Percentiles rank a stretch among this genome's conserved stretches.
Conservation (phyloP, 2,797 vertebrate species). For the Sciurus vulgaris region DNA sequence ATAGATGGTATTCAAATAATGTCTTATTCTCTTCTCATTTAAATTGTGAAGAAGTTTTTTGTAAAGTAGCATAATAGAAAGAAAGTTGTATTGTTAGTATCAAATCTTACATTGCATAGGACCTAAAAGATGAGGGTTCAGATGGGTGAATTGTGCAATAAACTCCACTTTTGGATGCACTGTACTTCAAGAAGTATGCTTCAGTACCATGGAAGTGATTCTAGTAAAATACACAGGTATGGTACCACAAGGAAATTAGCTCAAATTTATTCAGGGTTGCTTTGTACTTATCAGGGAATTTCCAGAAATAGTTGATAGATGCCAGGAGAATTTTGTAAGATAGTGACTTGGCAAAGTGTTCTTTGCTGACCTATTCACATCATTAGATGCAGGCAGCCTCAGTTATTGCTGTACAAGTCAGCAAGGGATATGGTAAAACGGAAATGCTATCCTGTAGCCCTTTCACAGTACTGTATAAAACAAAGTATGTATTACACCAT, state of each 20-base stretch:
- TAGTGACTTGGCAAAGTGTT: neutral
- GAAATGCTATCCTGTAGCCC: neutral
- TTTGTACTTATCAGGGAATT: neutral
- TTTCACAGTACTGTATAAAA: neutral
- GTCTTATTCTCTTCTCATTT: neutral
- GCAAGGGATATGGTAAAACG: neutral
- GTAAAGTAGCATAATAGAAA: neutral
- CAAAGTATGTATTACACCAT: neutral
- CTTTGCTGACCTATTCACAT: neutral
- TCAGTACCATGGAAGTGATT: neutral
- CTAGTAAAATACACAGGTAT: neutral
- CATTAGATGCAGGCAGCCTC: neutral
- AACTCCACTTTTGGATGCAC: neutral
- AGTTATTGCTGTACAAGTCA: neutral
- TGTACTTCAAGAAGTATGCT: neutral
- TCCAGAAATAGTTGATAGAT: neutral
- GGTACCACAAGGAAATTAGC: neutral
- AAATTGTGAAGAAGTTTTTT: neutral
- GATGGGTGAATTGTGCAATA: rapidly evolving
- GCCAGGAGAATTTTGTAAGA: neutral
- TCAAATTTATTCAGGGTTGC: neutral
- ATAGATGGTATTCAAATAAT: neutral
- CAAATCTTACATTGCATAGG: neutral
- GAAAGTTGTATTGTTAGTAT: neutral
- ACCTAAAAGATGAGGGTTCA: neutral